A percentile compares a stretch with the other conserved stretches of the same genome.
Evolutionary conservation across 1,140 invertebrate species (phyloP).

Genomic region (Scaptomyza hsui): DNA sequence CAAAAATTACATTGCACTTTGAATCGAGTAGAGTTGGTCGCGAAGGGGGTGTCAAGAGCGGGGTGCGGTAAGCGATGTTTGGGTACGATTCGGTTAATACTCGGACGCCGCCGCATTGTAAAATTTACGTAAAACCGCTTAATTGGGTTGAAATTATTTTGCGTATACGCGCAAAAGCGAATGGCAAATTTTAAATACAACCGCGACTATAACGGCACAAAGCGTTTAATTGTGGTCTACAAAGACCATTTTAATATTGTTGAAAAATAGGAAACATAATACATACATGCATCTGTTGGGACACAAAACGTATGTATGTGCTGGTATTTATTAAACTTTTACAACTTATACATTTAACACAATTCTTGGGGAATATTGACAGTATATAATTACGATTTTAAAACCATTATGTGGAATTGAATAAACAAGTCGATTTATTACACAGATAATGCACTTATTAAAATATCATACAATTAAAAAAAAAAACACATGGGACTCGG

Average conservation of each 20-base stretch:
- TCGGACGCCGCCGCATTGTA: conserved; percentile 48
- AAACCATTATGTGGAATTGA: too few species aligned
- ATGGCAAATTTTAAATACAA: conserved; percentile 34
- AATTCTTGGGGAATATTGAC: too few species aligned
- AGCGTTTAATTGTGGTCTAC: conserved; percentile 34
- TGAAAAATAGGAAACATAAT: background rate
- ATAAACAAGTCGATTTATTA: too few species aligned
- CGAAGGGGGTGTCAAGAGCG: background rate
- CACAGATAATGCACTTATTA: too few species aligned
- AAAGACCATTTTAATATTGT: conserved; percentile 23
- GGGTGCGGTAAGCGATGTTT: background rate
- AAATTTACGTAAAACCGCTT: conserved; percentile 66
- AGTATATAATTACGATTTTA: too few species aligned
- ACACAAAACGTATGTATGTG: background rate
- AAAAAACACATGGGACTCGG: background rate
- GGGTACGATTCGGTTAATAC: conserved; percentile 34
- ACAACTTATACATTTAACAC: too few species aligned
- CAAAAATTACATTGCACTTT: conserved; percentile 58
- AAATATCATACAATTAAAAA: too few species aligned
- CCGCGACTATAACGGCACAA: conserved; percentile 45
- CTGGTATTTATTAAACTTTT: background rate
- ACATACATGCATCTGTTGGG: conserved; percentile 1
- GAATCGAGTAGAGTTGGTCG: conserved; percentile 30
- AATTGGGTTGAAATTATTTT: conserved; percentile 72
- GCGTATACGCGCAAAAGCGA: conserved; percentile 56